These are phyloP conservation scores for Coelopa pilipes DNA, from an alignment of 2,888 invertebrate species.

Conservation along the genomic window DNA sequence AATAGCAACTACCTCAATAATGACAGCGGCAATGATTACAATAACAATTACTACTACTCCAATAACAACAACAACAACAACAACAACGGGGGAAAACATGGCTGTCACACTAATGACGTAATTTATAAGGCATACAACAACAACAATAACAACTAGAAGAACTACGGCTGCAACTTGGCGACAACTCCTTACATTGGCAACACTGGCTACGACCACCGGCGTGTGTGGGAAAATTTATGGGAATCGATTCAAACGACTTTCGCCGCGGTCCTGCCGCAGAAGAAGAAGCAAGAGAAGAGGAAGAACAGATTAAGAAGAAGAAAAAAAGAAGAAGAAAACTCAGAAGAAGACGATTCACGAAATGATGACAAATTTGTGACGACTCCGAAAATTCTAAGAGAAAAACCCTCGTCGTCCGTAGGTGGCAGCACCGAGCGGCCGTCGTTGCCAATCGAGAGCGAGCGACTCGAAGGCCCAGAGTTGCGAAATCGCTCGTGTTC, in stretches of 20 bases:
- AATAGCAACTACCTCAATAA: too few species aligned
- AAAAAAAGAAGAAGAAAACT: too few species aligned
- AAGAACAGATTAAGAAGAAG: too few species aligned
- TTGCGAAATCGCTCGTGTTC: too few species aligned
- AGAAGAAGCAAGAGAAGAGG: neutral
- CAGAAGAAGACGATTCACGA: neutral
- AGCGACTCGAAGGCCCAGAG: too few species aligned
- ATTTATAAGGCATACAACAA: constrained; percentile 17
- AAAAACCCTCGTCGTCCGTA: too few species aligned
- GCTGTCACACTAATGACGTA: constrained; percentile 29
- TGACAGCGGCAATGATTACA: too few species aligned
- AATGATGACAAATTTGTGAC: neutral
- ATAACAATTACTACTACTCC: too few species aligned
- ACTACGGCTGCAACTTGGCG: neutral
- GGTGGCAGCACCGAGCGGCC: too few species aligned
- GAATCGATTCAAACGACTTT: constrained; percentile 26
- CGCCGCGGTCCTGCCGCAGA: neutral
- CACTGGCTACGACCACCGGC: constrained; percentile 3
- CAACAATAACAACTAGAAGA: constrained; percentile 4
- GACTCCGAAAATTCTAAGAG: neutral
- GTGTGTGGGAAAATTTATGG: constrained; percentile 30
- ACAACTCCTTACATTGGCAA: constrained; percentile 1
- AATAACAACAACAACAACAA: neutral
- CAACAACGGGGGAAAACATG: neutral
- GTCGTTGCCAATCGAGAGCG: too few species aligned